Percentiles rank a stretch among this genome's conserved stretches.
These are phyloP conservation scores for Eupithecia inturbata DNA, from an alignment of 2,888 invertebrate genomes.

Conservation along the genomic window DNA sequence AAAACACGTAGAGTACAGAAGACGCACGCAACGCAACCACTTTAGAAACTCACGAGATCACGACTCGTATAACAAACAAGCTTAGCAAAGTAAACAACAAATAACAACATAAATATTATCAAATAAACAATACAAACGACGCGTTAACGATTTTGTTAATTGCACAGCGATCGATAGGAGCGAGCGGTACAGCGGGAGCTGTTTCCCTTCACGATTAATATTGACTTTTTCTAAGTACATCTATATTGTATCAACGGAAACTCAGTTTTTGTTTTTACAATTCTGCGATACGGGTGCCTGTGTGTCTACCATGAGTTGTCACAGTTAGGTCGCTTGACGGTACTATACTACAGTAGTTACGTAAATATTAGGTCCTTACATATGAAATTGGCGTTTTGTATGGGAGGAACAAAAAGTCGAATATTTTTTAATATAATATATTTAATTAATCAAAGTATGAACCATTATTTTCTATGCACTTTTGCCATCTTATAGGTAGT, in stretches of 20 bases:
- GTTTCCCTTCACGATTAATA: neutral
- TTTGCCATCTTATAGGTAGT: too few species aligned
- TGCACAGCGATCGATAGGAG: conserved; percentile 23
- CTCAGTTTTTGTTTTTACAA: too few species aligned
- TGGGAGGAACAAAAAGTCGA: too few species aligned
- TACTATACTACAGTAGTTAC: too few species aligned
- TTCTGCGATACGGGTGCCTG: too few species aligned
- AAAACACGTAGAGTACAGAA: neutral
- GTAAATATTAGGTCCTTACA: too few species aligned
- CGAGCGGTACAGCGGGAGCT: neutral
- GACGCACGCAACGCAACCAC: neutral
- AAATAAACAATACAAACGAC: conserved; percentile 37
- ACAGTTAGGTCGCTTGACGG: too few species aligned
- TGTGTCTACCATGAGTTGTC: too few species aligned
- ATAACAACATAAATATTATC: conserved; percentile 32
- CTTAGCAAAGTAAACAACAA: conserved; percentile 22
- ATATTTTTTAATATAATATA: too few species aligned
- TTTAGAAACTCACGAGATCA: neutral
- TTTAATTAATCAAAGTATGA: too few species aligned
- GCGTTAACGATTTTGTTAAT: conserved; percentile 26
- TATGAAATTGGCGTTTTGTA: too few species aligned
- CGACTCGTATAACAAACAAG: neutral
- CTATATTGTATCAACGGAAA: neutral
- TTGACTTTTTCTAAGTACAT: neutral
- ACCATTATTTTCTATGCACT: too few species aligned